Conservation (phyloP, 2,888 invertebrate species). For the Lordiphosa andalusiaca region DNA sequence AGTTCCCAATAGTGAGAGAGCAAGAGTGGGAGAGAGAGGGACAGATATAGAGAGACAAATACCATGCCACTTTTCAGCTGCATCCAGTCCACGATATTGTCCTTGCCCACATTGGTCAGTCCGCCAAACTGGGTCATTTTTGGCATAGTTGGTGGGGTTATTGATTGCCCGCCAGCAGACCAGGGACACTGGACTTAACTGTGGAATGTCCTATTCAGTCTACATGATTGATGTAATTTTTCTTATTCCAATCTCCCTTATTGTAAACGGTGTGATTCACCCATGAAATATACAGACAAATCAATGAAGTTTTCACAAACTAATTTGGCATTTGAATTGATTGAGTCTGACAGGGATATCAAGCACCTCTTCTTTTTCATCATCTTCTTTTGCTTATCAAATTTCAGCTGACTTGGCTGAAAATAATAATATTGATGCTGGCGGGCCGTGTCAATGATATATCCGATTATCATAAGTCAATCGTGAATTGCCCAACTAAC, state of each 20-base stretch:
- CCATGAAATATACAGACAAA: background rate
- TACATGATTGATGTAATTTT: slow-evolving; percentile 11
- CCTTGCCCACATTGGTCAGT: slow-evolving; percentile 42
- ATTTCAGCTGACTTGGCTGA: slow-evolving; percentile 18
- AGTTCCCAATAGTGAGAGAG: background rate
- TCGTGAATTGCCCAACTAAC: slow-evolving; percentile 36
- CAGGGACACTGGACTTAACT: slow-evolving; percentile 19
- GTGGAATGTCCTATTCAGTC: background rate
- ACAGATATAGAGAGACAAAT: slow-evolving; percentile 9
- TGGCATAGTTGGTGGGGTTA: slow-evolving; percentile 45
- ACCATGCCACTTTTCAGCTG: slow-evolving; percentile 44
- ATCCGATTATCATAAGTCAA: slow-evolving; percentile 53
- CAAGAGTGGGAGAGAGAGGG: background rate
- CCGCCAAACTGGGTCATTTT: slow-evolving; percentile 62
- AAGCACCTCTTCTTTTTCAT: too few species aligned
- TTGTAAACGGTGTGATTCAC: slow-evolving; percentile 1
- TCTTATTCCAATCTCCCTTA: background rate
- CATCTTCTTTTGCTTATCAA: background rate
- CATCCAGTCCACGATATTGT: slow-evolving; percentile 49
- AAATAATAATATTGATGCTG: slow-evolving; percentile 21
- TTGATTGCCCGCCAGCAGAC: slow-evolving; percentile 51
- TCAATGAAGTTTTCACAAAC: too few species aligned
- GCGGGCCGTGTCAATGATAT: slow-evolving; percentile 14
- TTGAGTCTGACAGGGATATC: too few species aligned
- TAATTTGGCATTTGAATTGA: too few species aligned